phyloP scores from a whole-genome alignment of 1,140 invertebrate species.

The Heliothis virescens region DNA sequence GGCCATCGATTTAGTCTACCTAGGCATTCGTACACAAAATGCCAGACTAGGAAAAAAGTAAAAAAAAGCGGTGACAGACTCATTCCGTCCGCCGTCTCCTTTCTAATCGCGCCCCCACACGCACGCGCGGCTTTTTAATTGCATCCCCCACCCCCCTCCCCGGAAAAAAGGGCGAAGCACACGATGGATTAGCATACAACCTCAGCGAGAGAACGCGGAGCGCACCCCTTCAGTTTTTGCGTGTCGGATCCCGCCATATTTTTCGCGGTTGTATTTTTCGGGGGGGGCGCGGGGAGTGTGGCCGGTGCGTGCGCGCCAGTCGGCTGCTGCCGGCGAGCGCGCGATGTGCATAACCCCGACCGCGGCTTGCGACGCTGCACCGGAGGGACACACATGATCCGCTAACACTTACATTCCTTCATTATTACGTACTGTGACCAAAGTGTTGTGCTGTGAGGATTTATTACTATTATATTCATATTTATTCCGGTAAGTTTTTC shows the following conservation, averaged over 20 bases:
- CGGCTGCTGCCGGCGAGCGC: constrained; percentile 77
- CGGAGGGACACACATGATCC: constrained; percentile 50
- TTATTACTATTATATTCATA: constrained; percentile 52
- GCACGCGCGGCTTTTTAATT: constrained; percentile 85
- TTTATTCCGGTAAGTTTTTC: constrained; percentile 71
- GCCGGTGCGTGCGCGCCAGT: constrained; percentile 82
- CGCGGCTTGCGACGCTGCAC: constrained; percentile 58
- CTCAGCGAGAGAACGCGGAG: constrained; percentile 69
- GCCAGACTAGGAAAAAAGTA: constrained; percentile 84
- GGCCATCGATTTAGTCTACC: constrained; percentile 47
- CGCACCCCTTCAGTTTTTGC: constrained; percentile 83
- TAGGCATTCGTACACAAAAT: constrained; percentile 49
- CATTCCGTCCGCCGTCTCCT: constrained; percentile 79
- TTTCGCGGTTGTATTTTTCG: constrained; percentile 65
- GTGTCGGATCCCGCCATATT: constrained; percentile 76
- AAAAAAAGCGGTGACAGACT: constrained; percentile 77
- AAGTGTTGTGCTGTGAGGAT: constrained; percentile 77
- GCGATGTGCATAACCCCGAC: constrained; percentile 71
- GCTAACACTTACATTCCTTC: constrained; percentile 4
- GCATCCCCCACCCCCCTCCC: constrained; percentile 77
- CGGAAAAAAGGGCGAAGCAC: constrained; percentile 81
- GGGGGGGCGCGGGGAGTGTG: constrained; percentile 55
- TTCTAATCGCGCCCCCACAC: constrained; percentile 84
- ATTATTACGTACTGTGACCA: constrained; percentile 50
- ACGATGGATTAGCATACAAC: constrained; percentile 85